Conservation (phyloP, 1,140 invertebrate genomes). For the Yoshiicerus persimilis region DNA sequence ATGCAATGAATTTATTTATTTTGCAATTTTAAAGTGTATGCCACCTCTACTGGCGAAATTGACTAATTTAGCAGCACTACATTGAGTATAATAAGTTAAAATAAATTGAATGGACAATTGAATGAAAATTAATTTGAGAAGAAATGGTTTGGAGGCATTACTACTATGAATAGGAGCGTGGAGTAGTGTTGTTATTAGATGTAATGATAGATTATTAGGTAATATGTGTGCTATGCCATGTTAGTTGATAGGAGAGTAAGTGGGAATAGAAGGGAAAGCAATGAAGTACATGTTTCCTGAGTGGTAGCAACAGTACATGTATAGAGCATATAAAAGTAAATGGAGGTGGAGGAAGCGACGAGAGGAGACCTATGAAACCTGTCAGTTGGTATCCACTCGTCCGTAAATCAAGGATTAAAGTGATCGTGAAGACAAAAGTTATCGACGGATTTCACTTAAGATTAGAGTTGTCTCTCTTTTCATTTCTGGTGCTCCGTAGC, state of each 20-base stretch:
- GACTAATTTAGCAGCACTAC: too few species aligned
- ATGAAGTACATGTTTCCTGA: neutral
- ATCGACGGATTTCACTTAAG: conserved; percentile 22
- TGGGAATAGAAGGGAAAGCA: neutral
- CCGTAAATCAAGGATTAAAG: conserved; percentile 20
- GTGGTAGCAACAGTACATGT: neutral
- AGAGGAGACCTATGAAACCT: neutral
- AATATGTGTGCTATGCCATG: too few species aligned
- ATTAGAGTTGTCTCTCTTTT: conserved; percentile 13
- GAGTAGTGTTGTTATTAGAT: too few species aligned
- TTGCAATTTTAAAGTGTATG: too few species aligned
- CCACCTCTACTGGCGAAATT: too few species aligned
- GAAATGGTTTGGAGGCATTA: too few species aligned
- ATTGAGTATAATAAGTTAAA: too few species aligned
- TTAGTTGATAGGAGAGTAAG: neutral
- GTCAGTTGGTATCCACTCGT: conserved; percentile 1
- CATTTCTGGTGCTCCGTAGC: neutral
- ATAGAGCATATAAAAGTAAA: neutral
- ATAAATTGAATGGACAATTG: too few species aligned
- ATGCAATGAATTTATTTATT: too few species aligned
- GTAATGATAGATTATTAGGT: too few species aligned
- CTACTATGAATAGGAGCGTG: too few species aligned
- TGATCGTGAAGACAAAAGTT: conserved; percentile 20
- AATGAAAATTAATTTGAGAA: too few species aligned
- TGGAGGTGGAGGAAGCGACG: neutral